phyloP scores from a whole-genome alignment of 2,797 vertebrate species.

The Thaleichthys pacificus region DNA sequence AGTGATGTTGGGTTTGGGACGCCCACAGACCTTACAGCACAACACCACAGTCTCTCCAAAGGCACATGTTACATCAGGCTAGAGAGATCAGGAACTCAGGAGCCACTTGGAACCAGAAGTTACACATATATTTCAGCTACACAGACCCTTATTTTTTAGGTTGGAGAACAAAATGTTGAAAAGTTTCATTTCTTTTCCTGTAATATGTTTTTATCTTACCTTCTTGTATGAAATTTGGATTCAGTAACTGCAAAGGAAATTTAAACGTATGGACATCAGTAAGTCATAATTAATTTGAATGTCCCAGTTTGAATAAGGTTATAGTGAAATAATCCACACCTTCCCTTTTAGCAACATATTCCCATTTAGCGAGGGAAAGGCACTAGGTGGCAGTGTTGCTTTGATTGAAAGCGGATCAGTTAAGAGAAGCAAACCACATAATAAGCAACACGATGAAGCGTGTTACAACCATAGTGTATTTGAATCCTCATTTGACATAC shows the following conservation, averaged over 20 bases:
- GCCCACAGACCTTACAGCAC: slow-evolving; percentile 93
- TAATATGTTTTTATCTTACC: slow-evolving; percentile 76
- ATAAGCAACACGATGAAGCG: neutral
- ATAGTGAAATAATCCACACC: neutral
- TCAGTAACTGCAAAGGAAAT: slow-evolving; percentile 91
- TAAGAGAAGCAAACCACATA: neutral
- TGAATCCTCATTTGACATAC: no score
- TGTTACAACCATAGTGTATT: neutral
- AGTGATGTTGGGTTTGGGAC: slow-evolving; percentile 89
- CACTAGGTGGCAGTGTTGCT: slow-evolving; percentile 22
- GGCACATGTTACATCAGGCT: slow-evolving; percentile 89
- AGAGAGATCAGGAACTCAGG: slow-evolving; percentile 95
- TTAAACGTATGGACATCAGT: slow-evolving; percentile 30
- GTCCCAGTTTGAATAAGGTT: neutral
- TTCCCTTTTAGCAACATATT: neutral
- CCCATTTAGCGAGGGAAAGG: neutral
- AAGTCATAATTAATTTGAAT: neutral
- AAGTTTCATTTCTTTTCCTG: neutral
- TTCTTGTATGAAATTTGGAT: slow-evolving; percentile 99
- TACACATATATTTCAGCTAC: neutral
- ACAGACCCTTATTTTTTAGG: neutral
- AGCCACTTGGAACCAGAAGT: slow-evolving; percentile 79
- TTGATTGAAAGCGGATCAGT: neutral
- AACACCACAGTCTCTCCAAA: slow-evolving; percentile 93
- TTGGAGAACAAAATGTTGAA: neutral